Percentiles rank a stretch among this genome's conserved stretches.
These are phyloP conservation scores for Drosophila leonis DNA, from an alignment of 2,888 invertebrate genomes.

Conservation along the genomic window DNA sequence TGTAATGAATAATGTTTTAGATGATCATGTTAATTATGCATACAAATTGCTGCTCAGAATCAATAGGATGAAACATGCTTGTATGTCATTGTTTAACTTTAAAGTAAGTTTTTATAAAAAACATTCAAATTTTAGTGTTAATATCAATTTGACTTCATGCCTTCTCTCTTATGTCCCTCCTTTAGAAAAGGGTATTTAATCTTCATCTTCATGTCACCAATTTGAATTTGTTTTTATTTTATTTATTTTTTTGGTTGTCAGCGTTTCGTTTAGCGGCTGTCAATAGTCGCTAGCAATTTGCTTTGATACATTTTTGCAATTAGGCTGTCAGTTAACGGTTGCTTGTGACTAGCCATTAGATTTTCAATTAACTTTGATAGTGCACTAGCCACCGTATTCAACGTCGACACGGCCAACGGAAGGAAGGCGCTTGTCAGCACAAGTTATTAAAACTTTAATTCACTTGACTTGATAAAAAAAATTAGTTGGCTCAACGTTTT, in stretches of 20 bases:
- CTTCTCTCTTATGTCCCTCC: background rate
- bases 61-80: background rate
- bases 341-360: conserved; percentile 45
- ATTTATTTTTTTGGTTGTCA: background rate
- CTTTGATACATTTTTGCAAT: conserved; percentile 53
- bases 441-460: conserved; percentile 78
- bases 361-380: conserved; percentile 69
- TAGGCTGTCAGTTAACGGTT: conserved; percentile 34
- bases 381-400: background rate
- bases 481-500: conserved; percentile 64
- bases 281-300: conserved; percentile 29
- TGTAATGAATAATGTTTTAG: background rate
- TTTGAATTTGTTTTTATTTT: conserved; percentile 13
- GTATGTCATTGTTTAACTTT: background rate
- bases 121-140: background rate
- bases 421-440: conserved; percentile 26
- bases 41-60: background rate
- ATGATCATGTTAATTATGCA: background rate
- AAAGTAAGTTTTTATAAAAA: background rate
- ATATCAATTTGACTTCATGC: no score
- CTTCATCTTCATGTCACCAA: conserved; percentile 8
- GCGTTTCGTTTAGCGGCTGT: background rate
- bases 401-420: conserved; percentile 8
- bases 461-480: conserved; percentile 64
- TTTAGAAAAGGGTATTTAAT: conserved; percentile 6